Conservation (phyloP, 2,113 vertebrate genomes). For the Campylomormyrus numenius region DNA sequence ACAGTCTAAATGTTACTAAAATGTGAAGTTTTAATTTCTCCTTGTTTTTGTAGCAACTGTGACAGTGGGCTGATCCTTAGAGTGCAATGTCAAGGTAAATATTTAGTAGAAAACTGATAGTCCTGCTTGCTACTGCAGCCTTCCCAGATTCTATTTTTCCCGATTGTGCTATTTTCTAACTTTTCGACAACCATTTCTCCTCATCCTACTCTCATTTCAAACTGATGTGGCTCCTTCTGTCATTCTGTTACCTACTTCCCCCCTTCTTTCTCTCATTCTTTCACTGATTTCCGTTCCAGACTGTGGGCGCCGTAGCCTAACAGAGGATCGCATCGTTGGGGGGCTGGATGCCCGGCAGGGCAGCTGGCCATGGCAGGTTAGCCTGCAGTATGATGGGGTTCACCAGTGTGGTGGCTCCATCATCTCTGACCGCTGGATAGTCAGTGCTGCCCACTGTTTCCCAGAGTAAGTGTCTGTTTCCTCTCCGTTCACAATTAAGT, state of each 20-base stretch:
- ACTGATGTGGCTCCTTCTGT: not conserved
- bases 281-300: conserved; percentile 46
- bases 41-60: conserved; percentile 58
- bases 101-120: not conserved
- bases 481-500: not conserved
- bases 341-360: conserved; percentile 73
- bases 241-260: not conserved
- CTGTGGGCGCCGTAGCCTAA: conserved; percentile 74
- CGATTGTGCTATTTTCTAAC: not conserved
- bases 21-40: conserved; percentile 19
- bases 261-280: not conserved
- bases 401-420: conserved; percentile 81
- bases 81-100: conserved; percentile 64
- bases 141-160: not conserved
- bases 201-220: not conserved
- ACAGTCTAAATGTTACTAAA: not conserved
- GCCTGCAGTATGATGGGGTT: conserved; percentile 71
- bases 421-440: conserved; percentile 77
- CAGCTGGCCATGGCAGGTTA: conserved; percentile 85
- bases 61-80: conserved; percentile 61
- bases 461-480: conserved; percentile 64
- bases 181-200: not conserved
- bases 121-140: not conserved
- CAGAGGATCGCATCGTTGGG: conserved; percentile 76
- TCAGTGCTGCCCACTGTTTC: conserved; percentile 84